Evolutionary conservation across 92 coral and sea anemone species (phyloP), one percentile per base, ranked within the genome.

Genomic region (Palythoa caribaeorum): DNA sequence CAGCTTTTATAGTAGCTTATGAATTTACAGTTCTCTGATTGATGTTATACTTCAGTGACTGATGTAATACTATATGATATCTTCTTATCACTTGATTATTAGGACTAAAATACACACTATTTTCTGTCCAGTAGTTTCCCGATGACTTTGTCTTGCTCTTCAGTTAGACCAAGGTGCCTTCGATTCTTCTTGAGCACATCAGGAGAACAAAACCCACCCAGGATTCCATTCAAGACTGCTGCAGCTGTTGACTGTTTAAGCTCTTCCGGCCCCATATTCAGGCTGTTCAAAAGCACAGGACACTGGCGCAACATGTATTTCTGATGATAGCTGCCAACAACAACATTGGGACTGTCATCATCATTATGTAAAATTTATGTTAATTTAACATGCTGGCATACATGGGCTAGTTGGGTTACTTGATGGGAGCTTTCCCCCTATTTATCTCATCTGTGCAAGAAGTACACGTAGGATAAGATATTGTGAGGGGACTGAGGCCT

Each of bases 191-290:
- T 89, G 73, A 94, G 92, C 84, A 85, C 79, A 36, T 93, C 85
- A 74, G 86, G 21, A 2, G 91, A 91, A 0, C 92, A 92, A 84
- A 79, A 89, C 28, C 98, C 97, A 9, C 96, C 97, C 65, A 95
- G 84, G 78, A 94, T 95, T 21, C 99, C 99, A 92, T 97, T 97
- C 51, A 97, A 93, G 44, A 92, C 92, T 3, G 98, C 92, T 37
- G 98, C 99, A 51, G 92, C 94, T 38, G 85, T 80, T 21, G 99
- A 95, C 54, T 86, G 86, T 92, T 94, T 91, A 44, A 97, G 70
- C 75, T 97, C 97, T 54, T 95, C 96, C 39, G 92, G 83, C 71
- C 77, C 92, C 75, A 97, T 78, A 15, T 91, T 89, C 35, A 97
- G 80, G 87, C 94, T 94, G 14, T 84, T 92, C 73, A 97, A 80